These are phyloP conservation scores for Cataglyphis hispanica DNA, from an alignment of 1,140 invertebrate genomes.

Conservation along the genomic window DNA sequence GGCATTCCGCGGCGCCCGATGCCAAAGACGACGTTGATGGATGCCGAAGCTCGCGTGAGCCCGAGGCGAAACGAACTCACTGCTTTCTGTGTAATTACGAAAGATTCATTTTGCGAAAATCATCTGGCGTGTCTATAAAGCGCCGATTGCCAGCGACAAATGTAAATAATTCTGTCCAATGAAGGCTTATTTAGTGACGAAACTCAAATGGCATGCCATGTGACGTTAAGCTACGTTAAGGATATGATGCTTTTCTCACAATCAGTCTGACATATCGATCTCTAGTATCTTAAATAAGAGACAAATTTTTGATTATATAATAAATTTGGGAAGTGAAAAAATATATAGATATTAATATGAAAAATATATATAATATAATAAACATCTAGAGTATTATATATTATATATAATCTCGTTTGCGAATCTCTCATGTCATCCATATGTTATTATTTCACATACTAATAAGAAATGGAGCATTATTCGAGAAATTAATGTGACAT, in stretches of 20 bases:
- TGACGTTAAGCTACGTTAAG: background rate
- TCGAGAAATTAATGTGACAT: background rate
- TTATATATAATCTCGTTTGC: too few species aligned
- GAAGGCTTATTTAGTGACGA: background rate
- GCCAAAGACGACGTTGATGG: slow-evolving; percentile 70
- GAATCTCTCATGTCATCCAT: too few species aligned
- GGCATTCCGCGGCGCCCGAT: slow-evolving; percentile 62
- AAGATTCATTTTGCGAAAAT: slow-evolving; percentile 57
- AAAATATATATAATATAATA: background rate
- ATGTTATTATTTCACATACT: too few species aligned
- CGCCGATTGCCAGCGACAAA: slow-evolving; percentile 26
- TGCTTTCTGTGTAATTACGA: slow-evolving; percentile 64
- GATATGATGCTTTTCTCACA: background rate
- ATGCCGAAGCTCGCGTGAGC: slow-evolving; percentile 67
- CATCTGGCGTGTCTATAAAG: slow-evolving; percentile 11
- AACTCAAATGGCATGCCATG: background rate
- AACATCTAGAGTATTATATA: too few species aligned
- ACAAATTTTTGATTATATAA: background rate
- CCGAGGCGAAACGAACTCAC: slow-evolving; percentile 60
- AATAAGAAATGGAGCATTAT: background rate
- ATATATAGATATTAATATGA: background rate
- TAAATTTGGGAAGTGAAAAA: background rate
- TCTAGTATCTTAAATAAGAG: background rate
- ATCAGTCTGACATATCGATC: background rate
- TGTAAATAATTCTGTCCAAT: slow-evolving; percentile 5